Base-by-base conservation (phyloP, 23 tunicate genomes). In the Corella eumyota region DNA sequence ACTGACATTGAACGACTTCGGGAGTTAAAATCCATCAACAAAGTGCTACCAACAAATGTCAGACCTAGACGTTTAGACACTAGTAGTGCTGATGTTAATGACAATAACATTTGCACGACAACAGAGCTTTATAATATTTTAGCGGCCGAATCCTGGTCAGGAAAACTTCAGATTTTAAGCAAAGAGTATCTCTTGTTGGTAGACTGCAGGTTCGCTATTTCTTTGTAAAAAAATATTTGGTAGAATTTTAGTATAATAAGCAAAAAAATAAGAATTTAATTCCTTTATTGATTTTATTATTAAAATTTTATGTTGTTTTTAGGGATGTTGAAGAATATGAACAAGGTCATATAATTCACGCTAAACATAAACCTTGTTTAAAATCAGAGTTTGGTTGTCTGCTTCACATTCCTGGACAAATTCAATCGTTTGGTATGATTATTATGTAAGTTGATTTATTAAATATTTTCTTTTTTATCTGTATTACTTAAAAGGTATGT, bases 191-290 rank as follows among this genome's bases (percentile, higher is more conserved):
- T 85, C n/a, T 34, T 85, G 20, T 32, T 85, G 27, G 19, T 85
- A 11, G 94, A 85, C 50, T 85, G 94, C 83, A 85, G 94, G 94
- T 85, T 55, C 34, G n/a, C n/a, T n/a, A n/a, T n/a, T n/a, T n/a
- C n/a, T n/a, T n/a, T n/a, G n/a, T n/a, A n/a, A n/a, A n/a, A n/a
- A n/a, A n/a, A n/a, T n/a, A n/a, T n/a, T n/a, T n/a, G n/a, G n/a
- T n/a, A n/a, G n/a, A n/a, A n/a, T n/a, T n/a, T n/a, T n/a, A n/a
- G n/a, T n/a, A n/a, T n/a, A n/a, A n/a, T n/a, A n/a, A n/a, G n/a
- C n/a, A n/a, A n/a, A n/a, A n/a, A n/a, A n/a, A n/a, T n/a, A n/a
- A n/a, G n/a, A n/a, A n/a, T n/a, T n/a, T n/a, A n/a, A n/a, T n/a
- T n/a, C n/a, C n/a, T n/a, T n/a, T n/a, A n/a, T n/a, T n/a, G n/a